Percentiles rank a stretch among this genome's conserved stretches.
These are phyloP conservation scores for Semicossyphus pulcher DNA, from an alignment of 2,113 vertebrate genomes.

Conservation along the genomic window DNA sequence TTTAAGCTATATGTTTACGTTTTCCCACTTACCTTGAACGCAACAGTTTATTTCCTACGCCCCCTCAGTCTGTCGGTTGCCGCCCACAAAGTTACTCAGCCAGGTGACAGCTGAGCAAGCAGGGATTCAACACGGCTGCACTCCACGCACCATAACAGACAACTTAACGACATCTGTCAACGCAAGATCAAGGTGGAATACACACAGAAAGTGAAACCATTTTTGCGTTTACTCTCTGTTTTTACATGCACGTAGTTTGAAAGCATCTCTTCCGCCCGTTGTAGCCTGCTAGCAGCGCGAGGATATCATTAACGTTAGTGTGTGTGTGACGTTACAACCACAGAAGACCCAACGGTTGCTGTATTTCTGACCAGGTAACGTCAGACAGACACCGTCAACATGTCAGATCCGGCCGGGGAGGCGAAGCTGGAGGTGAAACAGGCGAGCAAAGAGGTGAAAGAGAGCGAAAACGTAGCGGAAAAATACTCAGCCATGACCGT, in stretches of 20 bases:
- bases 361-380: conserved; percentile 18
- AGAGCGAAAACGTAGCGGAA: conserved; percentile 84
- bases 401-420: conserved; percentile 73
- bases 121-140: background rate
- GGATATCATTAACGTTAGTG: conserved; percentile 24
- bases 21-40: background rate
- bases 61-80: conserved; percentile 28
- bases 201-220: too few relatives aligned
- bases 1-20: too few relatives aligned
- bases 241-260: background rate
- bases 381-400: conserved; percentile 24
- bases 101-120: conserved; percentile 71
- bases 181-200: background rate
- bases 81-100: conserved; percentile 68
- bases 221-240: background rate
- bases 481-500: conserved; percentile 83
- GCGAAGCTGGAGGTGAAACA: conserved; percentile 79
- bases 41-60: background rate
- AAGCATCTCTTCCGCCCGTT: background rate
- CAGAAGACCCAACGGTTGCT: conserved; percentile 1
- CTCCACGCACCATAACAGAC: background rate
- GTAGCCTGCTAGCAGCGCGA: conserved; percentile 40
- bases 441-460: conserved; percentile 83
- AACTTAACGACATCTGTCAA: background rate
- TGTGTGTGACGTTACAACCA: background rate